Percentiles rank a stretch among this genome's conserved stretches.
Evolutionary conservation across 2,888 invertebrate species (phyloP).

Genomic region (Autographa gamma): DNA sequence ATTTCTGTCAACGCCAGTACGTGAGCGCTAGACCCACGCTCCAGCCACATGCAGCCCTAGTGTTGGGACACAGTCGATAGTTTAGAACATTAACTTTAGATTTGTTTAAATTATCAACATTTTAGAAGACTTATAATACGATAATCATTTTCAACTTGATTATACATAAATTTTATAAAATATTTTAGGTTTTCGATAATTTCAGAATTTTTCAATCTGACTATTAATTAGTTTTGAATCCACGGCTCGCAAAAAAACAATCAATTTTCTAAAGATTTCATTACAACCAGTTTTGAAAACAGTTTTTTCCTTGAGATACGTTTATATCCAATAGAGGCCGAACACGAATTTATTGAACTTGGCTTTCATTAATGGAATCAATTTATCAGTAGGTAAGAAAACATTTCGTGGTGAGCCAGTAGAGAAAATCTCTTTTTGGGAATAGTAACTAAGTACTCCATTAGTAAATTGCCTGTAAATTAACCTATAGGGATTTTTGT

Average conservation of each 20-base stretch:
- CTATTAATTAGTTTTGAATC: not conserved
- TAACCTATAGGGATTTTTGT: slow-evolving; percentile 43
- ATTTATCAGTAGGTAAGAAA: slow-evolving; percentile 63
- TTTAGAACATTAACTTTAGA: not conserved
- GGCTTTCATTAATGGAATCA: slow-evolving; percentile 63
- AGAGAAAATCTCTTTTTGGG: slow-evolving; percentile 50
- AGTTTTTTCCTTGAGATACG: slow-evolving; percentile 27
- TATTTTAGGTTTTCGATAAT: not conserved
- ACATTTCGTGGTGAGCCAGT: slow-evolving; percentile 51
- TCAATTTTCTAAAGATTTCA: slow-evolving; percentile 21
- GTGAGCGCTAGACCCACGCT: slow-evolving; percentile 41
- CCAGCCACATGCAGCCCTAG: slow-evolving; percentile 40
- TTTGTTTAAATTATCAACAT: no score
- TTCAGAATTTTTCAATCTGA: not conserved
- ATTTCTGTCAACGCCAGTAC: slow-evolving; percentile 58
- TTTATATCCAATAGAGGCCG: slow-evolving; percentile 52
- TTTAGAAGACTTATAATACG: no score
- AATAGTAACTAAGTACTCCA: slow-evolving; percentile 58
- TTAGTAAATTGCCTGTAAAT: slow-evolving; percentile 67
- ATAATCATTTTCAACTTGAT: no score
- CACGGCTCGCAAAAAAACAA: slow-evolving; percentile 21
- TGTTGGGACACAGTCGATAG: slow-evolving; percentile 44
- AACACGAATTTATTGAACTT: slow-evolving; percentile 56
- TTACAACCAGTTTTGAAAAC: slow-evolving; percentile 24
- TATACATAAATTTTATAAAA: no score